Evolutionary conservation across 2,113 vertebrate genomes (phyloP), one percentile per base, ranked within the genome.

Genomic region (Lichenostomus cassidix): DNA sequence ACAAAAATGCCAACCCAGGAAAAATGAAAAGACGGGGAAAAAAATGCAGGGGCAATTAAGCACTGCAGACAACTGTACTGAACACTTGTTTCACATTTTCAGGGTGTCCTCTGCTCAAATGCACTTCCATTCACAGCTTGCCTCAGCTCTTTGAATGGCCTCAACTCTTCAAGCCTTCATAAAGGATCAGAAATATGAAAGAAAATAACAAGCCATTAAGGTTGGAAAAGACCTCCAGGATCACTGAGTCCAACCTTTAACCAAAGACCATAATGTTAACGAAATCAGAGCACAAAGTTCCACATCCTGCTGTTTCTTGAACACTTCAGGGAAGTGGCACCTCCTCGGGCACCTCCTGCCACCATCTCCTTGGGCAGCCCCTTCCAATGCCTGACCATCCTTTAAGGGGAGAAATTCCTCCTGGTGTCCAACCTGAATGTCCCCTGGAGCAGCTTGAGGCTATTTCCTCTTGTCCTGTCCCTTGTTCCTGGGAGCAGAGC

Each of bases 1-100:
- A 92, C 87, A 96, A 96, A 98, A 97, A 96, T 96, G 97, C 97
- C 96, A 96, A 83, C 83, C 97, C 60, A 98, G 96, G 96, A 49
- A 93, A 98, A 98, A 96, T 6, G 89, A 96, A 95, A 64, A 33
- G 46, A 77, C 37, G 52, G 73, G 10, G 31, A 42, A 33, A 63
- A 87, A 63, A 86, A 75, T 78, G 76, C 71, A 52, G 71, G 77
- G 64, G 85, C 90, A 95, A 93, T 96, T 93, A 93, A 86, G 58
- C 59, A 22, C 58, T 85, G 81, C 39, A 90, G 77, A 56, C 35
- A 82, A 69, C n/a, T 42, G 37, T 39, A 31, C 62, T 39, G 50
- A 65, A 49, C 39, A 56, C 37, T 68, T 20, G 31, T 37, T 74
- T 80, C 53, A 35, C 55, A 23, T 23, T 44, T 65, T 24, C 68